Evolutionary conservation across 2,797 vertebrate species (phyloP).

Genomic region (Esox lucius): DNA sequence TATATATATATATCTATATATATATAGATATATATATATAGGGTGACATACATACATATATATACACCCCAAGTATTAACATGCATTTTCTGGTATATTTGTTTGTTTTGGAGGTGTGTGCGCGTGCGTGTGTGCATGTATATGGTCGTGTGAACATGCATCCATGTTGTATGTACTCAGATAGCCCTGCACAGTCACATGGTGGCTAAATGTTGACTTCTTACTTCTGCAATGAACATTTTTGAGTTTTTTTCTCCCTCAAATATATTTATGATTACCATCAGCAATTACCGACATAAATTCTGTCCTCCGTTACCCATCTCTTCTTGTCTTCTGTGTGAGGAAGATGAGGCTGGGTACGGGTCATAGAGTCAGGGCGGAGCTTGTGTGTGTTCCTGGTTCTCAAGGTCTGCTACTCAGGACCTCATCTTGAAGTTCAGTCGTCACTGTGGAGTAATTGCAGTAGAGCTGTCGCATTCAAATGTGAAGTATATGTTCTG

Average conservation of each 20-base stretch:
- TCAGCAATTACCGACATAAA: constrained; percentile 64
- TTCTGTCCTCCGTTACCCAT: neutral
- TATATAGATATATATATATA: no score
- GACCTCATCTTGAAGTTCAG: neutral
- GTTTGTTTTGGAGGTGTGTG: no score
- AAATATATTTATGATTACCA: constrained; percentile 65
- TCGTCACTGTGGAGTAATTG: neutral
- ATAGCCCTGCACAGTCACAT: constrained; percentile 48
- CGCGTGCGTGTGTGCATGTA: neutral
- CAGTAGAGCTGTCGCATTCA: neutral
- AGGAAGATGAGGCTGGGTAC: neutral
- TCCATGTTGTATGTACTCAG: constrained; percentile 67
- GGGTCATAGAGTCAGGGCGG: neutral
- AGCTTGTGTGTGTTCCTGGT: neutral
- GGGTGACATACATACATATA: no score
- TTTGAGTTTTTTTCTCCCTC: constrained; percentile 46
- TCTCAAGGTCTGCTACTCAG: constrained; percentile 1
- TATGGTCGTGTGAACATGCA: constrained; percentile 33
- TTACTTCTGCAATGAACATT: constrained; percentile 43
- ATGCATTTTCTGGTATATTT: no score
- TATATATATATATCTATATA: no score
- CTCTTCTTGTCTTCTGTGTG: neutral
- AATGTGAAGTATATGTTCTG: neutral
- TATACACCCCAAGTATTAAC: no score
- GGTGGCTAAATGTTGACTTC: constrained; percentile 58